Evolutionary conservation across 1,140 invertebrate species (phyloP), one percentile per base, ranked within the genome.

Genomic region (Tetraneura akinire): DNA sequence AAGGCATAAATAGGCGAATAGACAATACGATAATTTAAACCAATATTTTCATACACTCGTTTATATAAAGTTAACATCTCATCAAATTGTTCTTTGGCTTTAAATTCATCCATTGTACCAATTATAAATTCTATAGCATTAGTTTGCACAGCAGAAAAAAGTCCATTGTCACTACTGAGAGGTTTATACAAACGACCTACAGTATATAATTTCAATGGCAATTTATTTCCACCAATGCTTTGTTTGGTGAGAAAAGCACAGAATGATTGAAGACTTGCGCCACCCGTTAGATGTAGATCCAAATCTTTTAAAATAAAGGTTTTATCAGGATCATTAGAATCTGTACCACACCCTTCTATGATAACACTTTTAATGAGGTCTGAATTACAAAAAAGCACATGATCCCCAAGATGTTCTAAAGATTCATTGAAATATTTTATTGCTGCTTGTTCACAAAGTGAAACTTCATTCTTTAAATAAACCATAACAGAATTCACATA

Each of bases 281-380:
- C 88, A 16, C 92, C 92, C 13, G 89, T 88, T 47, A 93, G 86
- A 86, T 92, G 90, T 51, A 92, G 85, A 6, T 84, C 29, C 45
- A 84, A 87, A 45, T 88, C 85, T 11, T 85, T 82, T 21, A 81
- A 49, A 45, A 62, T 81, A 13, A 81, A 81, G 21, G 57, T 73
- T 88, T 89, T 5, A 90, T 91, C 86, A 92, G 91, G 13, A 92
- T 86, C 29, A 92, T 84, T 1, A 90, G 82, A 83, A 90, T 91
- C 78, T 89, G 88, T 51, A 86, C 85, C 85, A 92, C 89, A 89
- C 6, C 90, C 92, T 86, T 93, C 91, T 10, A 92, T 86, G 23
- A 93, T 84, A 1, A 90, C 82, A 84, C 91, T 91, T 76, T 89
- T 89, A 55, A 86, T 85, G 85, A 92, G 92, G 85, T 92, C 91